These are phyloP conservation scores for Eupithecia subumbrata DNA, from an alignment of 2,888 invertebrate species.

Conservation along the genomic window DNA sequence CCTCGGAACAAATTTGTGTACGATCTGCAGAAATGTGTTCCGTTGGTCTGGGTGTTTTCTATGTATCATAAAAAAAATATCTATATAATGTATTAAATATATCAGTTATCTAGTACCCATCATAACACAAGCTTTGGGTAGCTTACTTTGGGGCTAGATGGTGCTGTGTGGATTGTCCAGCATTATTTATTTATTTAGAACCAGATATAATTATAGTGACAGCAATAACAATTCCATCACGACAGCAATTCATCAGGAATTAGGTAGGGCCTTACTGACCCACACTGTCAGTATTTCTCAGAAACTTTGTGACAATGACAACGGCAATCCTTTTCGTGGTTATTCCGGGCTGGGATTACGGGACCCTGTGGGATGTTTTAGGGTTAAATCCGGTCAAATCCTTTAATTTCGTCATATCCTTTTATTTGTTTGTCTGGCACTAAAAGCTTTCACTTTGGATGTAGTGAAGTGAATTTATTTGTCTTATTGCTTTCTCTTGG, in stretches of 20 bases:
- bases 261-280: neutral
- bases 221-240: neutral
- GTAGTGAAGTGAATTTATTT: neutral
- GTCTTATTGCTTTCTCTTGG: neutral
- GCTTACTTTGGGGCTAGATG: too few relatives aligned
- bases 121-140: too few relatives aligned
- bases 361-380: conserved; percentile 5
- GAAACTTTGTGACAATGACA: conserved; percentile 7
- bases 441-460: conserved; percentile 4
- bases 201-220: neutral
- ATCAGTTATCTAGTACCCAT: too few relatives aligned
- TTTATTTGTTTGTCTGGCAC: conserved; percentile 2
- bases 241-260: neutral
- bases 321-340: conserved; percentile 3
- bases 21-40: too few relatives aligned
- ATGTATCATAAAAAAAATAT: too few relatives aligned
- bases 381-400: conserved; percentile 6
- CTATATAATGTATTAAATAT: too few relatives aligned
- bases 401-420: conserved; percentile 9
- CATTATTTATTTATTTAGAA: too few relatives aligned
- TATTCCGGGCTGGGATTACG: conserved; percentile 1
- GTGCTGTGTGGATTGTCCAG: too few relatives aligned
- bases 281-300: conserved; percentile 3
- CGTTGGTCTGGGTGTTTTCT: too few relatives aligned
- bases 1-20: too few relatives aligned